Evolutionary conservation across 1,140 invertebrate genomes (phyloP).

Genomic region (Teleogryllus occipitalis): DNA sequence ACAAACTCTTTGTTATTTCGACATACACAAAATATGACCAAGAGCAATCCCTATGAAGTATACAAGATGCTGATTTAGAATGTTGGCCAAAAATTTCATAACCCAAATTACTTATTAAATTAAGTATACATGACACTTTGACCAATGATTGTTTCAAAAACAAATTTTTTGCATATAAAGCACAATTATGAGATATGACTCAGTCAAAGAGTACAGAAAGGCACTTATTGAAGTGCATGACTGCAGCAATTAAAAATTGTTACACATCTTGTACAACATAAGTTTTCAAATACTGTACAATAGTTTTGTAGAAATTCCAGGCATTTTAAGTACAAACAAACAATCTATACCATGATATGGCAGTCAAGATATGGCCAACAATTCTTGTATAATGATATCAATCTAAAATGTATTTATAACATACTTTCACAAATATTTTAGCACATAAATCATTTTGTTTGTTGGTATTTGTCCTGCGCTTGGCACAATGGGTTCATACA

Average conservation of each 20-base stretch:
- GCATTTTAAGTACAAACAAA: conserved; percentile 19
- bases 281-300: conserved; percentile 14
- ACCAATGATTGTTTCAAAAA: conserved; percentile 17
- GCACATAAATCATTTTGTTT: not conserved
- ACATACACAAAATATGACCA: not conserved
- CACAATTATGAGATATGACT: conserved; percentile 23
- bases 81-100: not conserved
- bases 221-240: conserved; percentile 22
- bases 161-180: conserved; percentile 19
- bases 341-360: conserved; percentile 20
- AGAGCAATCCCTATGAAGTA: not conserved
- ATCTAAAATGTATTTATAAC: conserved; percentile 10
- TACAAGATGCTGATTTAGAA: conserved; percentile 5
- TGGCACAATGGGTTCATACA: conserved; percentile 14
- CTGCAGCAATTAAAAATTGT: conserved; percentile 16
- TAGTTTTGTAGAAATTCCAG: conserved; percentile 7
- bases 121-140: conserved; percentile 14
- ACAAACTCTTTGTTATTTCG: not conserved
- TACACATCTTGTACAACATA: conserved; percentile 10
- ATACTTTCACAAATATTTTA: conserved; percentile 6
- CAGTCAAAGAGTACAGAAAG: conserved; percentile 23
- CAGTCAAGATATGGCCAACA: conserved; percentile 22
- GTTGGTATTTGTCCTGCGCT: conserved; percentile 14
- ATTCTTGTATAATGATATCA: conserved; percentile 7
- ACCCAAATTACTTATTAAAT: not conserved